These are phyloP conservation scores for Yponomeuta sedellus DNA, from an alignment of 2,888 invertebrate genomes.

Conservation along the genomic window DNA sequence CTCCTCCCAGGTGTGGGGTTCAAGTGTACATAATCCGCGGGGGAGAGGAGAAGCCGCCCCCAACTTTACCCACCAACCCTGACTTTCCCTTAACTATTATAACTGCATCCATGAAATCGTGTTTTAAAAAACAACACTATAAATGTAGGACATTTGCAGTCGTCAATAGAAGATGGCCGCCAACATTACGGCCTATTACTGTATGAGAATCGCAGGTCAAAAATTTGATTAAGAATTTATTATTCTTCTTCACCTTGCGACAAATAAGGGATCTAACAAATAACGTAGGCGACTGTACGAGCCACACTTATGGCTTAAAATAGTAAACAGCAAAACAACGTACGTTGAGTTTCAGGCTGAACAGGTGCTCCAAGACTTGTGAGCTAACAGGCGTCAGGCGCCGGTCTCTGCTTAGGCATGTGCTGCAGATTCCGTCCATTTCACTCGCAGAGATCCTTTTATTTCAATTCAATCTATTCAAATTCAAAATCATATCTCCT, in stretches of 20 bases:
- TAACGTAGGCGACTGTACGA: too few relatives aligned
- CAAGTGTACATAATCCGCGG: too few relatives aligned
- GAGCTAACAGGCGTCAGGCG: constrained; percentile 2
- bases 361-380: neutral
- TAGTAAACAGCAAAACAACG: neutral
- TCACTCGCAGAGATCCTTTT: neutral
- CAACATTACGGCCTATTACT: constrained; percentile 2
- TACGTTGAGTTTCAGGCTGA: neutral
- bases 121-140: too few relatives aligned
- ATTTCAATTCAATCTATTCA: neutral
- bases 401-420: constrained; percentile 3
- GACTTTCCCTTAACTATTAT: too few relatives aligned
- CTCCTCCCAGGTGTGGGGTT: too few relatives aligned
- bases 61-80: too few relatives aligned
- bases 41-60: too few relatives aligned
- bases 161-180: neutral
- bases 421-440: constrained; percentile 2
- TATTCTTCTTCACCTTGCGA: too few relatives aligned
- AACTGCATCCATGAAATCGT: too few relatives aligned
- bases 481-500: neutral
- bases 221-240: too few relatives aligned
- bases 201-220: neutral
- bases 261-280: too few relatives aligned
- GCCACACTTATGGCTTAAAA: too few relatives aligned
- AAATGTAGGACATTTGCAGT: neutral